Conservation (phyloP, 2,113 vertebrate species). For the Dipodomys stephensi region DNA sequence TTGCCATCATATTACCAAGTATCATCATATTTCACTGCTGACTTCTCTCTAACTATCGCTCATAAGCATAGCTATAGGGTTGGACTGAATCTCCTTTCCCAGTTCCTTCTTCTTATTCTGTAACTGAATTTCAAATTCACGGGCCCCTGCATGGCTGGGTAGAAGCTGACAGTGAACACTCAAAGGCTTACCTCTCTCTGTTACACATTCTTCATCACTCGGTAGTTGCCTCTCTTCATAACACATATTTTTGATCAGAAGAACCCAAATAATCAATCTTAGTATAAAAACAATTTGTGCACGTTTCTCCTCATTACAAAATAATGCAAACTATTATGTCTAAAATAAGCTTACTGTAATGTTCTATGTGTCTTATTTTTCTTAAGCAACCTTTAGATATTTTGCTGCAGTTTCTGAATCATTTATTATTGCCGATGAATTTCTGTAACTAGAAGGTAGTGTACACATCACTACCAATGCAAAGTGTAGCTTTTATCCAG, state of each 20-base stretch:
- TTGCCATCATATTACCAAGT: not conserved
- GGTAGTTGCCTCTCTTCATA: not conserved
- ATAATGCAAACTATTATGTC: not conserved
- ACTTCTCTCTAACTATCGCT: too few species aligned
- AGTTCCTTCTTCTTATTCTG: too few species aligned
- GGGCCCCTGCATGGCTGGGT: not conserved
- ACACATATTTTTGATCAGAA: not conserved
- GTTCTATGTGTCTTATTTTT: not conserved
- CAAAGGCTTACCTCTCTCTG: not conserved
- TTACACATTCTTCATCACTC: not conserved
- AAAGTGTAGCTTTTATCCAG: not conserved
- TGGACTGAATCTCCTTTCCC: too few species aligned
- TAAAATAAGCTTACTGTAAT: slow-evolving; percentile 28
- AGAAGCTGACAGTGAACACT: not conserved
- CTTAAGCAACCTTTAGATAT: not conserved
- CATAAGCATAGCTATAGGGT: too few species aligned
- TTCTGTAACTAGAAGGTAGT: not conserved
- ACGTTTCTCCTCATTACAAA: not conserved
- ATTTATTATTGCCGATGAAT: not conserved
- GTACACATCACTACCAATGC: not conserved
- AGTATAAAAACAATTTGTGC: not conserved
- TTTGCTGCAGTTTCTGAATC: slow-evolving; percentile 32
- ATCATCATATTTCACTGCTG: too few species aligned
- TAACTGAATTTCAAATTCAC: too few species aligned
- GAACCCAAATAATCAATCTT: not conserved